Evolutionary conservation across 2,113 vertebrate species (phyloP).

Genomic region (Solea solea): DNA sequence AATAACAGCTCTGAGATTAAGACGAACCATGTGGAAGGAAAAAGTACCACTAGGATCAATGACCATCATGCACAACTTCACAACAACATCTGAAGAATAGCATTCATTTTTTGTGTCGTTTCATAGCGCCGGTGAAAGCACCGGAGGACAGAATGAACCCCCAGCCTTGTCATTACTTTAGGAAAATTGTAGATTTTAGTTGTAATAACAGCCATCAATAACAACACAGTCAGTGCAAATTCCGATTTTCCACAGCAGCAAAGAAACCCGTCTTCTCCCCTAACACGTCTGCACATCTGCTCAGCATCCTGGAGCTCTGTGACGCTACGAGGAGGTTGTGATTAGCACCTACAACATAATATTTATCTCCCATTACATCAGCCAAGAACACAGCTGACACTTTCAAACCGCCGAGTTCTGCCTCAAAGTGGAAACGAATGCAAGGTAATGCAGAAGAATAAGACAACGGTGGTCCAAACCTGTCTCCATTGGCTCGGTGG

Average conservation of each 20-base stretch:
- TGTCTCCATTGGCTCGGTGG: constrained; percentile 61
- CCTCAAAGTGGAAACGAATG: not conserved
- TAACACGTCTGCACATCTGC: constrained; percentile 58
- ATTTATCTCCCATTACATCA: constrained; percentile 18
- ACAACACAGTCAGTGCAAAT: constrained; percentile 16
- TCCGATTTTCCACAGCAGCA: constrained; percentile 57
- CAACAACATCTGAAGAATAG: constrained; percentile 12
- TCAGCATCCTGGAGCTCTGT: constrained; percentile 39
- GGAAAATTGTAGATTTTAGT: constrained; percentile 26
- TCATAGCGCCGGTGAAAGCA: not conserved
- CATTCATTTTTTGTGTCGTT: not conserved
- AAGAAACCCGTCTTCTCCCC: constrained; percentile 42
- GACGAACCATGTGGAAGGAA: constrained; percentile 8
- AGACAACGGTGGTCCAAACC: constrained; percentile 41
- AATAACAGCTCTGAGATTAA: not conserved
- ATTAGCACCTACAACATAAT: constrained; percentile 27
- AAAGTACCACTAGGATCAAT: not conserved
- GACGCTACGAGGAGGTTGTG: constrained; percentile 1
- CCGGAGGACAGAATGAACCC: not conserved
- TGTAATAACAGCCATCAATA: constrained; percentile 11
- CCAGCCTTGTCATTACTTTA: constrained; percentile 16
- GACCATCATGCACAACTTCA: not conserved
- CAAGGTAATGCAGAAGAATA: not conserved
- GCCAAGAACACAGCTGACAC: not conserved
- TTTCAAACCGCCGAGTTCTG: not conserved